These are phyloP conservation scores for Columba guinea DNA, from an alignment of 2,797 vertebrate genomes.

Conservation along the genomic window DNA sequence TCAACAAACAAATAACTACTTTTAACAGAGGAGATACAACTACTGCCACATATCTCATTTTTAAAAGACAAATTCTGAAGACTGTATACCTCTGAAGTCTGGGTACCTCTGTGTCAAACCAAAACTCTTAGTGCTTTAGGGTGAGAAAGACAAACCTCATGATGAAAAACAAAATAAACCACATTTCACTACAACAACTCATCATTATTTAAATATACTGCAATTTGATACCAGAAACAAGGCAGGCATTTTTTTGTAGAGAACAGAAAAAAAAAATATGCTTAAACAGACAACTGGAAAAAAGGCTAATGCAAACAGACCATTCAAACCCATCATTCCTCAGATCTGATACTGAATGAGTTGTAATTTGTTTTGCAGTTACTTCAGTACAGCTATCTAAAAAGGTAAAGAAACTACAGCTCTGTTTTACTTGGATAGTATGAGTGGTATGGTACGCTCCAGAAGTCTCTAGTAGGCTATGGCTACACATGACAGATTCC, in stretches of 20 bases:
- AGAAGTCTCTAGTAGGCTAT: constrained; percentile 76
- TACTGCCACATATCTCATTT: background rate
- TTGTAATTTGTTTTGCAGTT: constrained; percentile 66
- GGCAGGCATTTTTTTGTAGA: constrained; percentile 44
- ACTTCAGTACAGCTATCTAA: constrained; percentile 68
- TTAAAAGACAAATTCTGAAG: background rate
- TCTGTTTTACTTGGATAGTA: constrained; percentile 71
- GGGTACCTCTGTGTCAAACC: constrained; percentile 26
- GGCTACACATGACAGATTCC: constrained; percentile 76
- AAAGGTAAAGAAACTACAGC: constrained; percentile 85
- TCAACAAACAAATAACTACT: background rate
- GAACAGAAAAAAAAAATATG: constrained; percentile 3
- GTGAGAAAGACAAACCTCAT: constrained; percentile 12
- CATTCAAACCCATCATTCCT: constrained; percentile 34
- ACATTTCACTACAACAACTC: constrained; percentile 55
- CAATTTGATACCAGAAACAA: constrained; percentile 54
- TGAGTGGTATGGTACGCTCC: constrained; percentile 76
- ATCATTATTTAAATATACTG: constrained; percentile 53
- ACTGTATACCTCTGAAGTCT: background rate
- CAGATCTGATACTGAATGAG: constrained; percentile 49
- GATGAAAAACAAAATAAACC: constrained; percentile 6
- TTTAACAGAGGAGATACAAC: background rate
- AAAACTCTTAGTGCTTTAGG: constrained; percentile 42
- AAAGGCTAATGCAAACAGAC: constrained; percentile 58
- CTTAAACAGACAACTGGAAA: constrained; percentile 47